Percentiles rank a stretch among this genome's conserved stretches.
phyloP scores from a whole-genome alignment of 2,888 invertebrate genomes.

The Polia nebulosa region DNA sequence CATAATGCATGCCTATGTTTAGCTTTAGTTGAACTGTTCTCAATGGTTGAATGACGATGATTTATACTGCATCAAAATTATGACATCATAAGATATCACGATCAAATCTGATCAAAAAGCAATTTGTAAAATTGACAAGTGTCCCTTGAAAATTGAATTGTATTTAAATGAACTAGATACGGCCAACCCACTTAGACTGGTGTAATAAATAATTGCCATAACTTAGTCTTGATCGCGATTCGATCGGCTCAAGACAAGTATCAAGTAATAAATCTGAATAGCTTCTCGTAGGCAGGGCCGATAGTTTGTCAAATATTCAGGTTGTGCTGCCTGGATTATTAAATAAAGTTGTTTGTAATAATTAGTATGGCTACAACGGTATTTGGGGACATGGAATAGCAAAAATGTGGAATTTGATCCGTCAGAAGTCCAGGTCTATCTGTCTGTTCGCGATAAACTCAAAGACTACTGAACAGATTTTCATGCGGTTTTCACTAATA shows the following conservation, averaged over 20 bases:
- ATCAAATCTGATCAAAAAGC: conserved; percentile 36
- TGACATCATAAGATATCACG: conserved; percentile 18
- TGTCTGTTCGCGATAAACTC: no score
- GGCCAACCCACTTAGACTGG: conserved; percentile 42
- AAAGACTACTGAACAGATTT: no score
- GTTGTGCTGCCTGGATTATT: conserved; percentile 59
- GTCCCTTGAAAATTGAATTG: conserved; percentile 47
- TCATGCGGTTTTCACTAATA: no score
- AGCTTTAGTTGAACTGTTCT: background rate
- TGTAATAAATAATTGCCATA: conserved; percentile 60
- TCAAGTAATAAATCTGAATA: conserved; percentile 72
- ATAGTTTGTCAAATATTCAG: conserved; percentile 68
- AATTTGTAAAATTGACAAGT: conserved; percentile 54
- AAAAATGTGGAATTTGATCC: background rate
- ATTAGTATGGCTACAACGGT: conserved; percentile 8
- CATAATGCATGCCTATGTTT: background rate
- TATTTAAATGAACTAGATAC: conserved; percentile 55
- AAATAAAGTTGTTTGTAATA: conserved; percentile 39
- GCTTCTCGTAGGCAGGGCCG: conserved; percentile 54
- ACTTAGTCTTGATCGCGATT: conserved; percentile 45
- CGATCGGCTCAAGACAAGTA: conserved; percentile 56
- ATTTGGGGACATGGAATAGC: background rate
- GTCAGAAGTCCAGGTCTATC: no score
- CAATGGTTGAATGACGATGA: background rate
- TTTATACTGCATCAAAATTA: conserved; percentile 21